Evolutionary conservation across 2,888 invertebrate genomes (phyloP).

Genomic region (Polydrusus cervinus): DNA sequence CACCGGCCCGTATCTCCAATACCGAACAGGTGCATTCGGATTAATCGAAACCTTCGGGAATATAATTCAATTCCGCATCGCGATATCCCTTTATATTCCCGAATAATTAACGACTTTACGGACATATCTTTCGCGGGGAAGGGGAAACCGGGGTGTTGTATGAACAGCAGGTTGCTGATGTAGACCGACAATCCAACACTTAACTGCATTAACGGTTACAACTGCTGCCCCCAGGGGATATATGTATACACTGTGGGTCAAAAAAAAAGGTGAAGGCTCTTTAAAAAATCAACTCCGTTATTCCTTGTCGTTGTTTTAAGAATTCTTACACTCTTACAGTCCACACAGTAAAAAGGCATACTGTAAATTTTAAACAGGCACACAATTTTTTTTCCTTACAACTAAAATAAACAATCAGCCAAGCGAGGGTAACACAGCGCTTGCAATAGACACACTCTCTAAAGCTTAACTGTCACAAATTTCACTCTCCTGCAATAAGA

Average conservation of each 20-base stretch:
- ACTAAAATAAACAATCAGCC: conserved; percentile 14
- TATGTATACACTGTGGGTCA: too few relatives aligned
- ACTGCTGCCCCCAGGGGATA: background rate
- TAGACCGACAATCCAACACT: conserved; percentile 20
- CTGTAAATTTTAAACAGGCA: too few relatives aligned
- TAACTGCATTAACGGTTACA: conserved; percentile 15
- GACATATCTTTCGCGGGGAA: conserved; percentile 36
- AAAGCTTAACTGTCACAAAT: too few relatives aligned
- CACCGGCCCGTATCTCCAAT: conserved; percentile 6
- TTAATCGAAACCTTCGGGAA: conserved; percentile 44
- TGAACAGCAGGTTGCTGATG: conserved; percentile 12
- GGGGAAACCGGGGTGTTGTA: background rate
- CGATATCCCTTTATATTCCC: conserved; percentile 49
- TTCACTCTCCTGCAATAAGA: too few relatives aligned
- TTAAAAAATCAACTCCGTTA: too few relatives aligned
- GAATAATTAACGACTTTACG: conserved; percentile 51
- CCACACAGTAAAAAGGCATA: background rate
- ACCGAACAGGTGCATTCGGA: conserved; percentile 37
- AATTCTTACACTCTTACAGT: too few relatives aligned
- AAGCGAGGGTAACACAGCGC: background rate
- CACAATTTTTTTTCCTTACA: too few relatives aligned
- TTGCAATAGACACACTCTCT: too few relatives aligned
- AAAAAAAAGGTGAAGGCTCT: too few relatives aligned
- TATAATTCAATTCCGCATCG: conserved; percentile 49
- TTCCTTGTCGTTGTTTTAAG: too few relatives aligned